phyloP scores from a whole-genome alignment of 2,113 vertebrate species.

The Ahaetulla prasina region DNA sequence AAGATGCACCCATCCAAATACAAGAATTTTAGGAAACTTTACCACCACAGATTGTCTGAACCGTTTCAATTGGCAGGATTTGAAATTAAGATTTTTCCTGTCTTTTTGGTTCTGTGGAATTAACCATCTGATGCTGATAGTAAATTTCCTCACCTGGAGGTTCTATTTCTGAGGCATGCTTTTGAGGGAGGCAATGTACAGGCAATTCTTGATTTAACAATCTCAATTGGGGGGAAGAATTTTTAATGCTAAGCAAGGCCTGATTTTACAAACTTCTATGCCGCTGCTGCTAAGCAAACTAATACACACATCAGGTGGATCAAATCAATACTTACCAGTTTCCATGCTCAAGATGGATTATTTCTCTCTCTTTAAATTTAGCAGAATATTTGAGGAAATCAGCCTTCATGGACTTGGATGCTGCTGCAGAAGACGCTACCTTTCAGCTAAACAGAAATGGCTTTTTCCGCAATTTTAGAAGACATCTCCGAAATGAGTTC shows the following conservation, averaged over 20 bases:
- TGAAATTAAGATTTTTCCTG: background rate
- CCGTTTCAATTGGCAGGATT: background rate
- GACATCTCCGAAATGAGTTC: background rate
- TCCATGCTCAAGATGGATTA: constrained; percentile 44
- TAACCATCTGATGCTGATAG: background rate
- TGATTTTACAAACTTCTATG: background rate
- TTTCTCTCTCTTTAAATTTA: constrained; percentile 1
- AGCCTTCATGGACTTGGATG: constrained; percentile 25
- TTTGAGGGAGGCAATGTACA: background rate
- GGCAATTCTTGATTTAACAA: background rate
- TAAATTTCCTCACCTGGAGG: background rate
- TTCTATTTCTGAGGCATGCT: background rate
- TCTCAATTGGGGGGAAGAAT: background rate
- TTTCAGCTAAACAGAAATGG: constrained; percentile 30
- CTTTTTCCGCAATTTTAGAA: background rate
- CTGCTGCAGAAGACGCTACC: constrained; percentile 14
- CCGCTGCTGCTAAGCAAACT: background rate
- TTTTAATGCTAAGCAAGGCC: background rate
- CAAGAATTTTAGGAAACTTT: background rate
- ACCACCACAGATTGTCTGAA: background rate
- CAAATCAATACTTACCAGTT: constrained; percentile 46
- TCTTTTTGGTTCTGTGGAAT: background rate
- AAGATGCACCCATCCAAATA: background rate
- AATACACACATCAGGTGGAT: background rate
- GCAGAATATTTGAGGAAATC: background rate